Base-by-base conservation (phyloP, 1,140 invertebrate species). In the Drosophila arizonae region DNA sequence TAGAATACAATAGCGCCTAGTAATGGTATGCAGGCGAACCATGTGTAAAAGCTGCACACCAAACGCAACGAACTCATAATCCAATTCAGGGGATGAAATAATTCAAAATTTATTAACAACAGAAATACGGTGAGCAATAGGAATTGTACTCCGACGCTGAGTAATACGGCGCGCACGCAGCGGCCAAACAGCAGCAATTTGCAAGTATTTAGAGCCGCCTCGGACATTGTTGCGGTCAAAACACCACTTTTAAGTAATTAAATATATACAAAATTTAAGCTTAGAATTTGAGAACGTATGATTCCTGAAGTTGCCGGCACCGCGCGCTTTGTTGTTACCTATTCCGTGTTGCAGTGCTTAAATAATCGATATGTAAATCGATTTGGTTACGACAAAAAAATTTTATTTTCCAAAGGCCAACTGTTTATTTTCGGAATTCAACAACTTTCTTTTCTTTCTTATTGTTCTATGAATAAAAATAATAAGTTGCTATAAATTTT, bases 11-110 rank as follows among this genome's bases (percentile, higher is more conserved):
- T 93, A 0, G 94, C 91, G 0, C 85, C 68, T 2, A 92, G 77
- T 10, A 95, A 91, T 1, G 94, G 89, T n/a, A 94, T 74, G 41
- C 94, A 92, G 58, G 93, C 94, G 6, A 92, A 90, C 92, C 94
- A 93, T 61, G 93, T 94, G 67, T 91, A 92, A 3, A 93, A 91
- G 6, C 93, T 93, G 21, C 92, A 92, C 26, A 95, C 77, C 0
- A 92, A 90, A 3, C 87, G 67, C 71, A 94, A 90, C 0, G 93
- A 93, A 17, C 89, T 77, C 24, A 87, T 64, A 8, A 94, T 74
- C 93, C 94, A 94, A 33, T 90, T 66, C 4, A 93, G 48, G 0
- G 93, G 93, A 76, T 93, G 93, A 39, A 93, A 90, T 10, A 93
- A 65, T 60, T 92, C 92, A 2, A 94, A 78, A 79, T 95, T 94